Base-by-base conservation (phyloP, 2,888 invertebrate species). In the Boloria euphrosyne region DNA sequence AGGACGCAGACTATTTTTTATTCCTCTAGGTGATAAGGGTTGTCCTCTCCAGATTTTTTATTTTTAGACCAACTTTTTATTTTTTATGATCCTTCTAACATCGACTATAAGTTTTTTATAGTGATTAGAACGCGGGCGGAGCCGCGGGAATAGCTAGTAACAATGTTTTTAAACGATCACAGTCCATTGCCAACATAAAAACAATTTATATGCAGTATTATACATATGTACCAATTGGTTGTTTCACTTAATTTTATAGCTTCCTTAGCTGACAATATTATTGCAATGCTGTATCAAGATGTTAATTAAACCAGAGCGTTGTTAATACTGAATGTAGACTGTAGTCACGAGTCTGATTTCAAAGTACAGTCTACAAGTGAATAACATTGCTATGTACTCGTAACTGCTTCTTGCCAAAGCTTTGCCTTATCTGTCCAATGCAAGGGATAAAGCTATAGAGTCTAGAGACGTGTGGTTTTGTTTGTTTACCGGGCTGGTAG, bases 211-310 rank as follows among this genome's bases (percentile, higher is more conserved):
- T 63, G 60, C 63, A 63, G 46, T 7, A 49, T 66, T 58, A 67
- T 66, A 69, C 61, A 31, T 49, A 18, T 65, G 67, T 62, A 66
- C 59, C 62, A 71, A 68, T 57, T 51, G 60, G 67, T 60, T 27
- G 58, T 49, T 65, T 58, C 69, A 71, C 71, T 72, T 72, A 63
- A 68, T 62, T 73, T 74, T 74, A 73, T 70, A 65, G 69, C 73
- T 72, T 74, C 74, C 72, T 70, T 62, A 69, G 65, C 63, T 59
- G 63, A 61, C 65, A 58, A 68, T 55, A 63, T 69, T 69, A 65
- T 22, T 60, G 62, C 47, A 52, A 31, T 65, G 47, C 54, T 18
- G 44, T 71, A 69, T 69, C 63, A 60, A 63, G 62, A 68, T 68
- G 66, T 66, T 69, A 66, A 63, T 69, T 60, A 66, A 68, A 68